Evolutionary conservation across 2,797 vertebrate species (phyloP).

Genomic region (Poecile montanus): DNA sequence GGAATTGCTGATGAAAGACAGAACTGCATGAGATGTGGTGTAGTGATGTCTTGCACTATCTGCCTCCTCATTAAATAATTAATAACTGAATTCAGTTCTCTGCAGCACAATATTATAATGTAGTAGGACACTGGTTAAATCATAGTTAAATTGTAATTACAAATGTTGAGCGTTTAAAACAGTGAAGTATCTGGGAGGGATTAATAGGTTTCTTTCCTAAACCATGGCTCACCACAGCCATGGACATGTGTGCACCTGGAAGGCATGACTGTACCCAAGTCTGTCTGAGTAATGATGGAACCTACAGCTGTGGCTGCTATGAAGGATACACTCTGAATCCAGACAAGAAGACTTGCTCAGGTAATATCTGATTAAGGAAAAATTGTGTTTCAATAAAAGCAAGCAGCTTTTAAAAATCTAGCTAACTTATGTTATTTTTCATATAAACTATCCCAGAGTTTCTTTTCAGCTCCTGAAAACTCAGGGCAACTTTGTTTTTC

Average conservation of each 20-base stretch:
- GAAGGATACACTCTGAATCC: constrained; percentile 83
- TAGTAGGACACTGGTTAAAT: neutral
- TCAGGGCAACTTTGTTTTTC: neutral
- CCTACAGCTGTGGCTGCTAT: constrained; percentile 84
- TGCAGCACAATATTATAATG: neutral
- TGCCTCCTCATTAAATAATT: neutral
- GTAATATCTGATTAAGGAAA: constrained; percentile 70
- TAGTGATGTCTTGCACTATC: neutral
- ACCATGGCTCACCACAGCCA: constrained; percentile 22
- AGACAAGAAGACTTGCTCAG: constrained; percentile 87
- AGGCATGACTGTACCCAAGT: constrained; percentile 86
- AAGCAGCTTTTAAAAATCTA: neutral
- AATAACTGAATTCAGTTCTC: neutral
- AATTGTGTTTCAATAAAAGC: neutral
- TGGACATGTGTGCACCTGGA: constrained; percentile 77
- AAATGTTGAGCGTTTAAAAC: neutral
- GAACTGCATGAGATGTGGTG: neutral
- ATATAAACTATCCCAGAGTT: neutral
- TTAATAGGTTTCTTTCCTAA: neutral
- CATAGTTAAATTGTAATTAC: neutral
- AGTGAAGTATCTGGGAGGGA: neutral
- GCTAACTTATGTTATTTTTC: neutral
- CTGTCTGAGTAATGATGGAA: constrained; percentile 79
- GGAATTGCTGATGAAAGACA: neutral
- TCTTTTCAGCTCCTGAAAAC: neutral